Conservation (phyloP, 2,797 vertebrate species). For the Avahi laniger region DNA sequence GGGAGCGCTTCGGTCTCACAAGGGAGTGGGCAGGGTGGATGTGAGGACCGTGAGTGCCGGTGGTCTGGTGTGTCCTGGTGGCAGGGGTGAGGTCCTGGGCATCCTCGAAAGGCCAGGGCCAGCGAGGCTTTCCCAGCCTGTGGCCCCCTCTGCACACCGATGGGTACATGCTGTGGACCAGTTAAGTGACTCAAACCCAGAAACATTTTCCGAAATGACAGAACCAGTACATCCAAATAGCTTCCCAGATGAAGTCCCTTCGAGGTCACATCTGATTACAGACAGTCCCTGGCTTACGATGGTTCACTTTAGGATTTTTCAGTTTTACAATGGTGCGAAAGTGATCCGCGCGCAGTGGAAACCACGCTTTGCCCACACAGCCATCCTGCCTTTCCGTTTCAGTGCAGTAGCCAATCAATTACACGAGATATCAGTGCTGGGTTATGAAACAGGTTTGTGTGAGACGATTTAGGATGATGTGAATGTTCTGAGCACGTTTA, state of each 20-base stretch:
- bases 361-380: no score
- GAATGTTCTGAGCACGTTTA: background rate
- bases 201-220: background rate
- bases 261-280: background rate
- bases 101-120: background rate
- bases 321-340: background rate
- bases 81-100: no score
- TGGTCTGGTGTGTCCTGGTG: background rate
- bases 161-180: background rate
- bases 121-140: background rate
- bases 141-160: background rate
- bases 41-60: background rate
- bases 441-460: background rate
- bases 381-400: background rate
- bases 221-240: background rate
- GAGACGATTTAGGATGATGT: background rate
- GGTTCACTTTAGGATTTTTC: background rate
- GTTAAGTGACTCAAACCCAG: background rate
- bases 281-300: background rate
- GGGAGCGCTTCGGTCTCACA: fast-evolving
- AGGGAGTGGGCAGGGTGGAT: no score
- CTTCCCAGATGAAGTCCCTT: background rate
- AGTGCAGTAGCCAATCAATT: background rate
- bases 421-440: background rate
- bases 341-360: background rate